Percentiles rank a stretch among this genome's conserved stretches.
Evolutionary conservation across 1,140 invertebrate genomes (phyloP).

Genomic region (Habropoda laboriosa): DNA sequence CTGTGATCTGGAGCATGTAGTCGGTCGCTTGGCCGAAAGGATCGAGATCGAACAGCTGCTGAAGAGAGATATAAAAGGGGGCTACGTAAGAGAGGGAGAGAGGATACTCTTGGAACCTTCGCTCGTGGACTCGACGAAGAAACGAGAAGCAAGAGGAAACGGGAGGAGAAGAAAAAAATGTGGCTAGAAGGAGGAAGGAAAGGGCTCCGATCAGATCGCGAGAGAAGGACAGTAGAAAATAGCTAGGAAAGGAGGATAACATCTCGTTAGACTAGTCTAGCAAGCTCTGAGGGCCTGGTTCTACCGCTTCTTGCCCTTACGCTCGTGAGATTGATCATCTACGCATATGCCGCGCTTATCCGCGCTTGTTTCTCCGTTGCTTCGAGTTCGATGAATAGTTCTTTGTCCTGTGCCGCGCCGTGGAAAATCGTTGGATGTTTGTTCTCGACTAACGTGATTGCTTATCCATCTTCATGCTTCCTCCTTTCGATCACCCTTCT

Average conservation of each 20-base stretch:
- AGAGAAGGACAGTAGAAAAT: conserved; percentile 60
- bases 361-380: conserved; percentile 12
- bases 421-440: conserved; percentile 52
- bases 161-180: neutral
- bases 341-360: conserved; percentile 36
- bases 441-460: neutral
- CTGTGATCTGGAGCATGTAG: conserved; percentile 62
- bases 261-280: conserved; percentile 71
- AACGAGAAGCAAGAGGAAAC: conserved; percentile 30
- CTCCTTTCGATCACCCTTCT: neutral
- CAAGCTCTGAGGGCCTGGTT: conserved; percentile 52
- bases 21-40: conserved; percentile 29
- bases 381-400: conserved; percentile 39
- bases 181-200: neutral
- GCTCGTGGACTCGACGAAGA: neutral
- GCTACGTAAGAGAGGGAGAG: neutral
- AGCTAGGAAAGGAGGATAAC: conserved; percentile 66
- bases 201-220: conserved; percentile 46
- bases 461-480: neutral
- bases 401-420: conserved; percentile 31
- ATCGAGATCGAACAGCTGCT: conserved; percentile 53
- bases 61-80: conserved; percentile 1
- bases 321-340: conserved; percentile 67
- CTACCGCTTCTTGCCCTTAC: conserved; percentile 59
- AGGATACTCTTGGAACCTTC: neutral